Percentiles rank a stretch among this genome's conserved stretches.
Conservation (phyloP, 2,797 vertebrate species). For the Euthynnus affinis region DNA sequence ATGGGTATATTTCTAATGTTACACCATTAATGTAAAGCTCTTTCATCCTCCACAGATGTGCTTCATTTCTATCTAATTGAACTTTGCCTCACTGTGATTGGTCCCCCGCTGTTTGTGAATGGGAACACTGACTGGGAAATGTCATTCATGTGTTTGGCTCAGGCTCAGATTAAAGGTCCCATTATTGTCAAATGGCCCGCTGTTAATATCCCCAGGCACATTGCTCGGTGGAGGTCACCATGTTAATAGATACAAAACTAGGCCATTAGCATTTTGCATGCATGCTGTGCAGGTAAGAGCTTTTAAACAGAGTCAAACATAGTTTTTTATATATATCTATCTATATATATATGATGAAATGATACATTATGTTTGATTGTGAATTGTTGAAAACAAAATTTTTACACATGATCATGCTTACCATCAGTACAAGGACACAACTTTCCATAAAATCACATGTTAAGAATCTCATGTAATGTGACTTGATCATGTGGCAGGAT, state of each 20-base stretch:
- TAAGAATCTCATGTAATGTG: not conserved
- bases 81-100: slow-evolving; percentile 72
- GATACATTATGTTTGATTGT: slow-evolving; percentile 23
- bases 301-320: slow-evolving; percentile 41
- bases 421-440: not conserved
- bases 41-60: slow-evolving; percentile 71
- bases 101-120: slow-evolving; percentile 76
- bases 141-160: slow-evolving; percentile 77
- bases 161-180: slow-evolving; percentile 77
- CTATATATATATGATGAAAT: no score
- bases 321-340: no score
- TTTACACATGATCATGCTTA: not conserved
- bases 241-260: slow-evolving; percentile 69
- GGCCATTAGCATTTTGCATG: slow-evolving; percentile 60
- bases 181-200: slow-evolving; percentile 72
- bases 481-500: not conserved
- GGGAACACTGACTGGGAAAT: slow-evolving; percentile 74
- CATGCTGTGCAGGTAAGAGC: slow-evolving; percentile 48
- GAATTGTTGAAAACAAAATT: slow-evolving; percentile 19
- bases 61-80: slow-evolving; percentile 74
- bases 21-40: slow-evolving; percentile 46
- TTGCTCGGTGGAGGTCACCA: slow-evolving; percentile 71
- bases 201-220: slow-evolving; percentile 69
- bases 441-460: not conserved
- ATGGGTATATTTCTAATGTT: slow-evolving; percentile 14